Percentiles rank a stretch among this genome's conserved stretches.
Conservation (phyloP, 2,888 invertebrate species). For the Seira sanloemensis region DNA sequence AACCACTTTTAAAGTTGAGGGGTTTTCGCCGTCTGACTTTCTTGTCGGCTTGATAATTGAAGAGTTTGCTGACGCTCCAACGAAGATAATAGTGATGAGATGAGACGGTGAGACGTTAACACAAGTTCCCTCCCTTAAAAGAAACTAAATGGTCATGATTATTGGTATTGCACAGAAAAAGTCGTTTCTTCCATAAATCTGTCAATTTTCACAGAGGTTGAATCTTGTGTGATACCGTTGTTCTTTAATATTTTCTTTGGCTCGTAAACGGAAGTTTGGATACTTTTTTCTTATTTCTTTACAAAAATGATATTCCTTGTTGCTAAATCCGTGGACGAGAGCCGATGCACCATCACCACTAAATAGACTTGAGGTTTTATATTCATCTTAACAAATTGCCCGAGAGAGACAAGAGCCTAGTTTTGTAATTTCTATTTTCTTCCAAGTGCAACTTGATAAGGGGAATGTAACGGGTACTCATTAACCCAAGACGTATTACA, state of each 20-base stretch:
- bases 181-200: slow-evolving; percentile 54
- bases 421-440: not conserved
- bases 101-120: too few species aligned
- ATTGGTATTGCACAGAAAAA: slow-evolving; percentile 59
- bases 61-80: too few species aligned
- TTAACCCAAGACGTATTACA: slow-evolving; percentile 25
- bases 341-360: too few species aligned
- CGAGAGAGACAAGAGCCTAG: not conserved
- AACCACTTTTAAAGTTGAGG: too few species aligned
- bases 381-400: slow-evolving; percentile 38
- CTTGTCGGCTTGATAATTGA: too few species aligned
- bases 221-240: slow-evolving; percentile 17
- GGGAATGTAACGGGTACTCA: slow-evolving; percentile 23
- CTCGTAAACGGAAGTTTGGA: slow-evolving; percentile 10
- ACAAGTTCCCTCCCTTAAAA: too few species aligned
- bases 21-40: too few species aligned
- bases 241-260: not conserved
- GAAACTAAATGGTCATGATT: slow-evolving; percentile 52
- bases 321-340: too few species aligned
- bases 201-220: slow-evolving; percentile 35
- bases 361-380: slow-evolving; percentile 46
- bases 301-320: slow-evolving; percentile 18
- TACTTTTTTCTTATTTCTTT: slow-evolving; percentile 14
- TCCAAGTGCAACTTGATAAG: not conserved
- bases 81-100: too few species aligned